Base-by-base conservation (phyloP, 2,888 invertebrate genomes). In the Xestia sexstrigata region DNA sequence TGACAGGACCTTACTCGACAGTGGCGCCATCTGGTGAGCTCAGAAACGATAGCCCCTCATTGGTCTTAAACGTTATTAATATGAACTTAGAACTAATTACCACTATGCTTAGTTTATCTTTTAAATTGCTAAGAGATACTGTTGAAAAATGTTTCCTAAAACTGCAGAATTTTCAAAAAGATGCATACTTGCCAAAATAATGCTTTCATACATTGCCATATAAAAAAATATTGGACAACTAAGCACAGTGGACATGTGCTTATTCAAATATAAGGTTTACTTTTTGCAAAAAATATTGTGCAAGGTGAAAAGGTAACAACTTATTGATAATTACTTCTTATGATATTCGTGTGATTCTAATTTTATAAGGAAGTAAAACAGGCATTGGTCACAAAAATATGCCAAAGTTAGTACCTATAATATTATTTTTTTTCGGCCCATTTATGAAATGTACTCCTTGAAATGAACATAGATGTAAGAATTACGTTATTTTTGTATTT, bases 361-460 rank as follows among this genome's bases (percentile, higher is more conserved):
- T 82, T 83, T 85, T 83, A 79, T 78, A 76, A 74, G 49, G 68
- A 79, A 79, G 69, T 83, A 75, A 76, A 78, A 86, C 76, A 90
- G 89, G 89, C 91, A 91, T 94, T 92, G 92, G 94, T 95, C 95
- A 94, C 94, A 94, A 95, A 93, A 90, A 89, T 93, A 94, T 93
- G 93, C 96, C 95, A 95, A 96, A 96, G 95, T 92, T 95, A 95
- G 93, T 87, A 83, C 80, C 70, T 83, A 83, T 70, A 47, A 87
- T 91, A 91, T 83, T 78, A 87, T 79, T 89, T 79, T 35, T 78
- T 86, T 79, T 84, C 86, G 88, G 88, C 83, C 81, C 80, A 79
- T 82, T 84, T 78, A 86, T 88, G 65, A 83, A 85, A 85, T 85
- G 76, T 78, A 75, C 55, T 80, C 67, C 77, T 74, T 82, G 78